Evolutionary conservation across 1,140 invertebrate genomes (phyloP).

Genomic region (Daktulosphaira vitifoliae): DNA sequence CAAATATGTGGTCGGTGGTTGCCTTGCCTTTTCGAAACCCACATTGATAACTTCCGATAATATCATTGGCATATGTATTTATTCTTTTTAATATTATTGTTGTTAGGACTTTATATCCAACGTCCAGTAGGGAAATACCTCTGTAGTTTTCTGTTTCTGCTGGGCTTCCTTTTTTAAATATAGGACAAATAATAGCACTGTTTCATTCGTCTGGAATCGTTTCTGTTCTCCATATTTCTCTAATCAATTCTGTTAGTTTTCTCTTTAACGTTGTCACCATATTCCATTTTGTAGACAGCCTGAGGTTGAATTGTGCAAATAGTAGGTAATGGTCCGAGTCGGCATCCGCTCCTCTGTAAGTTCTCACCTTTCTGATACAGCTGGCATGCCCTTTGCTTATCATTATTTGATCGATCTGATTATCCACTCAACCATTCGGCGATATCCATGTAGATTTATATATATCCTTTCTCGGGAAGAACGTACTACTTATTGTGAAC

Average conservation of each 20-base stretch:
- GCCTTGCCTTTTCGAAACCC: conserved; percentile 23
- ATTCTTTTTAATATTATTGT: conserved; percentile 8
- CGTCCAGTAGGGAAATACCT: conserved; percentile 28
- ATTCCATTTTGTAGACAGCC: conserved; percentile 12
- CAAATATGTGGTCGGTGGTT: conserved; percentile 14
- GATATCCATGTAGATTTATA: conserved; percentile 37
- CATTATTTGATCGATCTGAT: conserved; percentile 36
- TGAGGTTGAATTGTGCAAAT: conserved; percentile 12
- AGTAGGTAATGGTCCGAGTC: conserved; percentile 27
- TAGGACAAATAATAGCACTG: conserved; percentile 26
- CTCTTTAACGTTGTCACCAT: neutral
- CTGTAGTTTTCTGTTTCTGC: conserved; percentile 27
- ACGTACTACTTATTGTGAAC: conserved; percentile 26
- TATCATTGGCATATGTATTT: neutral
- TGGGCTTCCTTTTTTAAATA: conserved; percentile 32
- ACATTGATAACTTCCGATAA: neutral
- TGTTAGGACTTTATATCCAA: conserved; percentile 31
- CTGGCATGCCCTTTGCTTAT: conserved; percentile 23
- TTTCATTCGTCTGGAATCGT: conserved; percentile 20
- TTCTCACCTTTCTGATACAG: conserved; percentile 31
- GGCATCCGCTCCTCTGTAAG: conserved; percentile 31
- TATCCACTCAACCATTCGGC: conserved; percentile 32
- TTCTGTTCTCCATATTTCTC: neutral
- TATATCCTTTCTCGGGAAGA: conserved; percentile 36
- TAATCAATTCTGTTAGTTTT: no score